Conservation (phyloP, 2,888 invertebrate species). For the Acanthoscelides obtectus region DNA sequence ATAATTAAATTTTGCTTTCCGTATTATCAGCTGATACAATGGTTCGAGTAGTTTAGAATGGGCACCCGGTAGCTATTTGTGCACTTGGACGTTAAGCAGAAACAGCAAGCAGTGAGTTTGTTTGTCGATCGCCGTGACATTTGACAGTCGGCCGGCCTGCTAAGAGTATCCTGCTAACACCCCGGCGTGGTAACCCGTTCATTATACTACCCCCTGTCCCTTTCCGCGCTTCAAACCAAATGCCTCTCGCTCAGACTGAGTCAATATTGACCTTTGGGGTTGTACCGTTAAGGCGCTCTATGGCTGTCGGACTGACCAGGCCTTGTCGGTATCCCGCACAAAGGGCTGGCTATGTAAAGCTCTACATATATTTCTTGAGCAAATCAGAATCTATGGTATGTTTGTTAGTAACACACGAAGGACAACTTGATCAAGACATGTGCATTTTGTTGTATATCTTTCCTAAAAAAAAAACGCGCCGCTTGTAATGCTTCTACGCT, state of each 20-base stretch:
- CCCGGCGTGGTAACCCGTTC: background rate
- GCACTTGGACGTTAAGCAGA: background rate
- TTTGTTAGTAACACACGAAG: too few relatives aligned
- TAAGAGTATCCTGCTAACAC: background rate
- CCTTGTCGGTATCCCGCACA: background rate
- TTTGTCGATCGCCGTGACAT: background rate
- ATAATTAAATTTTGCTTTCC: too few relatives aligned
- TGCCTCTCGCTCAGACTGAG: background rate
- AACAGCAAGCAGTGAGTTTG: background rate
- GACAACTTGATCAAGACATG: too few relatives aligned
- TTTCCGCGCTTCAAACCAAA: background rate
- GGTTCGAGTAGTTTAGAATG: too few relatives aligned
- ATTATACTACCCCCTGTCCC: background rate
- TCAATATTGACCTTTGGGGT: background rate
- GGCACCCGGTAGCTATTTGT: too few relatives aligned
- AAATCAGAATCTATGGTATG: too few relatives aligned
- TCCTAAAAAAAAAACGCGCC: too few relatives aligned
- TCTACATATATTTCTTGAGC: too few relatives aligned
- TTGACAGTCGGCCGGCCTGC: background rate
- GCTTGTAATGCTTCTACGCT: too few relatives aligned
- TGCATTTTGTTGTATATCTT: too few relatives aligned
- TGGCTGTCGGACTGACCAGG: background rate
- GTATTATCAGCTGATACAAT: too few relatives aligned
- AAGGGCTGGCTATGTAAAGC: background rate
- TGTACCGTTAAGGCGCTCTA: background rate